A percentile compares a stretch with the other conserved stretches of the same genome.
These are phyloP conservation scores for Chiloscyllium plagiosum DNA, from an alignment of 2,113 vertebrate genomes.

Conservation along the genomic window DNA sequence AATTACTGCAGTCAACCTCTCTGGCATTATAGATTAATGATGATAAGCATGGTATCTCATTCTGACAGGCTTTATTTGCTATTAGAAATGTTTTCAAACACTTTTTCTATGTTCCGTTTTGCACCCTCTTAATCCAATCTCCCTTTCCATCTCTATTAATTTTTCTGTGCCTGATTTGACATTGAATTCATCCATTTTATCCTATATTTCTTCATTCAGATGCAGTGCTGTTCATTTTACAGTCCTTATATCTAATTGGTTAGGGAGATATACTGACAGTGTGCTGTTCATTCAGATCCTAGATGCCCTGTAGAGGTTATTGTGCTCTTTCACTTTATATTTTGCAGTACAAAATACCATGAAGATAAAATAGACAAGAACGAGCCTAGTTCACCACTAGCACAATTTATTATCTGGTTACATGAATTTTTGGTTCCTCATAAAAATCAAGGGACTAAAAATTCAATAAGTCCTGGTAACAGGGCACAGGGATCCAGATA, in stretches of 20 bases:
- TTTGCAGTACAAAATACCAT: too few relatives aligned
- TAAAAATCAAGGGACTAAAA: too few relatives aligned
- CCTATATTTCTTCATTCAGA: neutral
- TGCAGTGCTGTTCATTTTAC: neutral
- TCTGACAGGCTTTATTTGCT: neutral
- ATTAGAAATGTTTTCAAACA: neutral
- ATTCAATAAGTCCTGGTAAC: too few relatives aligned
- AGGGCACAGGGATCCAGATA: too few relatives aligned
- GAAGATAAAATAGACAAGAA: too few relatives aligned
- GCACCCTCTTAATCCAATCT: neutral
- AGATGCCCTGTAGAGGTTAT: neutral
- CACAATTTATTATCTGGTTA: too few relatives aligned
- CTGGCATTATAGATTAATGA: neutral
- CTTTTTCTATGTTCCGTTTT: neutral
- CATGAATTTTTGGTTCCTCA: too few relatives aligned
- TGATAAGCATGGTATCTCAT: neutral
- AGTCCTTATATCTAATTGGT: neutral
- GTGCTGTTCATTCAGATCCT: neutral
- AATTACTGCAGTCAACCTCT: too few relatives aligned
- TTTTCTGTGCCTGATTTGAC: neutral
- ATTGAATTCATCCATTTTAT: neutral
- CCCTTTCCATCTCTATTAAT: neutral
- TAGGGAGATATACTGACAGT: neutral
- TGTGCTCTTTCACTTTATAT: neutral
- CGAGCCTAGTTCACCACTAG: too few relatives aligned